phyloP scores from a whole-genome alignment of 2,113 vertebrate genomes.

The Psittacula cyanocephala region DNA sequence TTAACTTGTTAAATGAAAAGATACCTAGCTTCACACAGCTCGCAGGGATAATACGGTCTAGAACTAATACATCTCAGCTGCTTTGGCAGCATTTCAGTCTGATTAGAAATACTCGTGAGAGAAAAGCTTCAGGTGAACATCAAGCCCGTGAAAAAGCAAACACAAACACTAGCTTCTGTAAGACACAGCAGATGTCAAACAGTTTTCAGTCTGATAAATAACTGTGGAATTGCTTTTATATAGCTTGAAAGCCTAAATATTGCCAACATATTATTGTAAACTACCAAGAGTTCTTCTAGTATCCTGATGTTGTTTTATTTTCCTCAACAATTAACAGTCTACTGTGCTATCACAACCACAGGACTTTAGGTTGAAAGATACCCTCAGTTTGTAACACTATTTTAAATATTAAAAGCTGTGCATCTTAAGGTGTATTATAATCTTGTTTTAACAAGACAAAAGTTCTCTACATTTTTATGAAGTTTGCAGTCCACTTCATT shows the following conservation, averaged over 20 bases:
- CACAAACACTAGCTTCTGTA: not conserved
- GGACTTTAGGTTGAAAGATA: not conserved
- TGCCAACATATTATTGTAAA: not conserved
- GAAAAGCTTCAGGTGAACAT: not conserved
- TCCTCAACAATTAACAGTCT: not conserved
- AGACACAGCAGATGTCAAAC: not conserved
- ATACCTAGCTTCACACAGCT: not conserved
- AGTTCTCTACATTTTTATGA: not conserved
- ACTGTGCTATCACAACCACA: not conserved
- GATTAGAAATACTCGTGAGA: not conserved
- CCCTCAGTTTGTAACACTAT: not conserved
- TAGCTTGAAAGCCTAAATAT: not conserved
- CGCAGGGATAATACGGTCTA: not conserved
- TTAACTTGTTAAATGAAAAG: not conserved
- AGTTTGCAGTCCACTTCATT: not conserved
- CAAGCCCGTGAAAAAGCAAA: not conserved
- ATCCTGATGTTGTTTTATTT: not conserved
- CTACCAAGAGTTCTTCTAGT: not conserved
- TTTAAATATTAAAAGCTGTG: not conserved
- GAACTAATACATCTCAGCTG: not conserved
- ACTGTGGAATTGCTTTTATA: not conserved
- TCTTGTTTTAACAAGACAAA: not conserved
- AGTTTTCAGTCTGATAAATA: not conserved
- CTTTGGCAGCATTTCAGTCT: not conserved
- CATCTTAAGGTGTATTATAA: not conserved